Evolutionary conservation across 2,113 vertebrate species (phyloP).

Genomic region (Lepus timidus): DNA sequence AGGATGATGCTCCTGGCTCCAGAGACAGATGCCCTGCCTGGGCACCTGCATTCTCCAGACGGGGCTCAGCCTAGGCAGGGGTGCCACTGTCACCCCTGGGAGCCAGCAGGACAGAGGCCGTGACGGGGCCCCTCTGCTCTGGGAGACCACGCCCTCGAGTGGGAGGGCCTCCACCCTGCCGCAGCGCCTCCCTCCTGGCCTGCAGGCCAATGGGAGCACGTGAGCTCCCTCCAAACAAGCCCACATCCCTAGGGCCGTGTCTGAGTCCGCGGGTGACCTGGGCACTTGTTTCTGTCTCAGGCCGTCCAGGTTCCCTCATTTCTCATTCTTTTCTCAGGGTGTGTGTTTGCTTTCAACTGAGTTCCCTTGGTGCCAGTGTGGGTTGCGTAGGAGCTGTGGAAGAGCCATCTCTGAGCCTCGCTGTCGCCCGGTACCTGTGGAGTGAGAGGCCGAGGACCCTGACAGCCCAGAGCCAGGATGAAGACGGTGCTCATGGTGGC

Average conservation of each 20-base stretch:
- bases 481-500: constrained; percentile 97
- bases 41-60: not conserved
- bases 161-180: not conserved
- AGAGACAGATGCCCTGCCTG: not conserved
- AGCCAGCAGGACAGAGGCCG: not conserved
- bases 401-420: not conserved
- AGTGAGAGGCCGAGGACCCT: not conserved
- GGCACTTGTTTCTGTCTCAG: not conserved
- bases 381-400: not conserved
- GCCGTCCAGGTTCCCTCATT: not conserved
- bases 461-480: constrained; percentile 85
- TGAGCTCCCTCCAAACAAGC: not conserved
- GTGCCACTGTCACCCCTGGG: not conserved
- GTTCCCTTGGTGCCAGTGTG: not conserved
- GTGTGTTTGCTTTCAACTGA: not conserved
- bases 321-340: not conserved
- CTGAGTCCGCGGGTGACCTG: not conserved
- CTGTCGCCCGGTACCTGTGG: not conserved
- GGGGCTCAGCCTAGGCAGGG: not conserved
- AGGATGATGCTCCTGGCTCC: no score
- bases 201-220: no score
- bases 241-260: not conserved
- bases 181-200: not conserved
- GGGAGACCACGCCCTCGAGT: no score
- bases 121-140: not conserved